phyloP scores from a whole-genome alignment of 2,888 invertebrate species.

The Phoronis australis region DNA sequence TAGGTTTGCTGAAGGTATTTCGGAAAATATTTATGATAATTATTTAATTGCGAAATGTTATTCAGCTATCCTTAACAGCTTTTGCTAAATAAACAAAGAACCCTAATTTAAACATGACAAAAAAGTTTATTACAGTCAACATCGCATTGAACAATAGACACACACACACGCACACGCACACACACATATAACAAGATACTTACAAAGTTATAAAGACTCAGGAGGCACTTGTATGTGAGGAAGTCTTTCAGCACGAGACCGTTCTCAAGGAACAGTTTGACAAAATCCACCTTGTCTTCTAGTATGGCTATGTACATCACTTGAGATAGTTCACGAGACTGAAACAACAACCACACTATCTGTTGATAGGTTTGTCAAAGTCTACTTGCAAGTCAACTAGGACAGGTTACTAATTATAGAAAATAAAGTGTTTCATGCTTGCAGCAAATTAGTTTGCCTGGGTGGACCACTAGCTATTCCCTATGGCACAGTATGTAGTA shows the following conservation, averaged over 20 bases:
- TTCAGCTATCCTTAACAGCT: too few relatives aligned
- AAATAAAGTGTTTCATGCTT: too few relatives aligned
- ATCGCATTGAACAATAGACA: not conserved
- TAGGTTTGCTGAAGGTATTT: too few relatives aligned
- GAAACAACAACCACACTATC: slow-evolving; percentile 1
- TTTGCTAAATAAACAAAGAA: not conserved
- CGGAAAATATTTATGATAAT: too few relatives aligned
- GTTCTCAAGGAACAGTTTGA: slow-evolving; percentile 49
- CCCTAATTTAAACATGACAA: not conserved
- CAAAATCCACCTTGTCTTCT: slow-evolving; percentile 45
- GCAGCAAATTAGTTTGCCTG: too few relatives aligned
- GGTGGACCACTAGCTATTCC: too few relatives aligned
- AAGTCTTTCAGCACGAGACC: slow-evolving; percentile 47
- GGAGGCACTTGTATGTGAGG: slow-evolving; percentile 35
- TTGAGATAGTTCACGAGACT: slow-evolving; percentile 29
- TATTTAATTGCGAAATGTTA: too few relatives aligned
- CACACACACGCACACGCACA: not conserved
- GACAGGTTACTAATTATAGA: too few relatives aligned
- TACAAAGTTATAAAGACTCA: slow-evolving; percentile 44
- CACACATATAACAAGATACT: not conserved
- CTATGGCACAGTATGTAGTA: too few relatives aligned
- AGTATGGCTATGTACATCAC: slow-evolving; percentile 47
- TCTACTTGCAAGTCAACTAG: too few relatives aligned
- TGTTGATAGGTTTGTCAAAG: too few relatives aligned
- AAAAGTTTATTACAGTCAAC: not conserved